Percentiles rank a stretch among this genome's conserved stretches.
phyloP scores from a whole-genome alignment of 2,888 invertebrate genomes.

The Heterodera filipjevi region DNA sequence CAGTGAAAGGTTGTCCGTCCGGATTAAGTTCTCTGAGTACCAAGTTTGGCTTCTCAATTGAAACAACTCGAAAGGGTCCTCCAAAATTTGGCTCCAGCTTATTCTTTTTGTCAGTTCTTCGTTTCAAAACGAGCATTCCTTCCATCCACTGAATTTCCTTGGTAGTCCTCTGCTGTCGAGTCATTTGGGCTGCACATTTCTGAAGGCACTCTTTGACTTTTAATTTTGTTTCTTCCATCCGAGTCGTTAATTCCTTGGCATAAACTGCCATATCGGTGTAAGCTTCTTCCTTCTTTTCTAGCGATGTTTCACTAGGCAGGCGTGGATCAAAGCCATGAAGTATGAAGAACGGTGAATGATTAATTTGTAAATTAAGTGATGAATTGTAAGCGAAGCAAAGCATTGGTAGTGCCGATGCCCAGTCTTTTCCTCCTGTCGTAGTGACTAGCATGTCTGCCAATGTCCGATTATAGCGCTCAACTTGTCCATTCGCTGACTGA shows the following conservation, averaged over 20 bases:
- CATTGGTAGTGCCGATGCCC: slow-evolving; percentile 30
- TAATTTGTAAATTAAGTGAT: slow-evolving; percentile 25
- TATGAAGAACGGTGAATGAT: slow-evolving; percentile 37
- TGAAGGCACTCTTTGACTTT: background rate
- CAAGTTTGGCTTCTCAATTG: slow-evolving; percentile 2
- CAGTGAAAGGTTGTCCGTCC: background rate
- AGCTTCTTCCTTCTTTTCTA: no score
- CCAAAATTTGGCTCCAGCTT: background rate
- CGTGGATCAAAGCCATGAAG: slow-evolving; percentile 31
- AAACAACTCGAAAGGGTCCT: background rate
- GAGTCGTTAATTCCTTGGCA: background rate
- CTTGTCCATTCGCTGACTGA: slow-evolving; percentile 55
- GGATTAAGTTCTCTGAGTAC: background rate
- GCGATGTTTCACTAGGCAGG: slow-evolving; percentile 26
- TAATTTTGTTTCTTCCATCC: background rate
- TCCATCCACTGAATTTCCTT: background rate
- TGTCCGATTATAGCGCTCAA: slow-evolving; percentile 46
- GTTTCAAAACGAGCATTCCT: background rate
- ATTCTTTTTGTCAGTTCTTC: background rate
- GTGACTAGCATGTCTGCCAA: slow-evolving; percentile 21
- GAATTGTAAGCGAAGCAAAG: slow-evolving; percentile 35
- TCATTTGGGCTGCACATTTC: background rate
- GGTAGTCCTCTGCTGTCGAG: background rate
- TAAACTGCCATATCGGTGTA: background rate
- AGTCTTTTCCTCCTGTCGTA: slow-evolving; percentile 20